These are phyloP conservation scores for Drosophila anomalata DNA, from an alignment of 2,888 invertebrate species.

Conservation along the genomic window DNA sequence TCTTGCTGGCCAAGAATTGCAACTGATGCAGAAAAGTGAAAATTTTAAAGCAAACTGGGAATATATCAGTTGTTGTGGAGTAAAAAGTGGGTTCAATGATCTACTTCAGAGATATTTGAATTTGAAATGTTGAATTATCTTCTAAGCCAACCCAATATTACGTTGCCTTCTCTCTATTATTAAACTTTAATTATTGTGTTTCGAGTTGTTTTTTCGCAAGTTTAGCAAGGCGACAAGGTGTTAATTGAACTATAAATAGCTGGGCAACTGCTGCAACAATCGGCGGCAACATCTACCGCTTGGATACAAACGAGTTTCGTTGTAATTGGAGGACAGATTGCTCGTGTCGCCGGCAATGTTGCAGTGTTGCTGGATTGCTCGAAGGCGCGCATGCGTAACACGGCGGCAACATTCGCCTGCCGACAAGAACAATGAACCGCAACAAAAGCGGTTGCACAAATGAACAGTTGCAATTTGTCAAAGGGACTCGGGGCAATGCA, in stretches of 20 bases:
- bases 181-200: conserved; percentile 18
- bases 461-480: conserved; percentile 59
- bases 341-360: conserved; percentile 52
- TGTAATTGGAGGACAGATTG: conserved; percentile 55
- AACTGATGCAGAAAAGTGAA: conserved; percentile 79
- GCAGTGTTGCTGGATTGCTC: conserved; percentile 44
- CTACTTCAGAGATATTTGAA: neutral
- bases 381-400: conserved; percentile 70
- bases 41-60: conserved; percentile 60
- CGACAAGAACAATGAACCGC: conserved; percentile 38
- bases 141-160: neutral
- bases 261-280: conserved; percentile 50
- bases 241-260: conserved; percentile 71
- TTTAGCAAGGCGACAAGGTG: conserved; percentile 64
- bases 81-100: conserved; percentile 15
- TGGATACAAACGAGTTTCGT: conserved; percentile 33
- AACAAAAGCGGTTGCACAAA: conserved; percentile 57
- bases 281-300: conserved; percentile 39
- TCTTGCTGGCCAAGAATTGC: conserved; percentile 59
- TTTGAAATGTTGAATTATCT: neutral
- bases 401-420: conserved; percentile 51
- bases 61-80: neutral
- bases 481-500: conserved; percentile 45
- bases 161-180: neutral
- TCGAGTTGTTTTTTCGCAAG: conserved; percentile 48